Base-by-base conservation (phyloP, 35 echinoderm and acorn worm species). In the Ophioderma brevispina region DNA sequence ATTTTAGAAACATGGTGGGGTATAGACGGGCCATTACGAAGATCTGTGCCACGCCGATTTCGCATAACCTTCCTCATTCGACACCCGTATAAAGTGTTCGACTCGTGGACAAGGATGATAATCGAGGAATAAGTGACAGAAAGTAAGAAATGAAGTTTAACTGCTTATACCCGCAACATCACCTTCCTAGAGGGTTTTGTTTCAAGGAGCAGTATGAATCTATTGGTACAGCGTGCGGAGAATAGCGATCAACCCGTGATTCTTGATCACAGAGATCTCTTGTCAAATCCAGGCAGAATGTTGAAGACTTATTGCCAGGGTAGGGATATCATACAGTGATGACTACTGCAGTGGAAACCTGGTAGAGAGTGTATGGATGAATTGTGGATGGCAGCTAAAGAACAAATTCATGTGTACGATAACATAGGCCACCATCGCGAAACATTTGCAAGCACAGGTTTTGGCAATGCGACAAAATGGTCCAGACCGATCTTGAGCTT, bases 191-290 rank as follows among this genome's bases (percentile, higher is more conserved):
- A 30, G 64, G 84, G 0, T 63, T 0, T 63, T 87, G 31, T 39
- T 89, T 32, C 76, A 41, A 59, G 21, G 87, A 89, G 49, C 13
- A 50, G 4, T 46, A 59, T 25, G 39, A n/a, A 89, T 50, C 76
- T 89, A 0, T 89, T 37, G 38, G 25, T 43, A 10, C 77, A 80
- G 38, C 76, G 80, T 37, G 80, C 35, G 38, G 77, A 81, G 39
- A 49, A 80, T 23, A 49, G 35, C 32, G 76, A 52, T 28, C 38
- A 89, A 33, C 87, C 87, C 17, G 87, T 89, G 23, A 75, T 89
- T 37, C 19, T 89, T 5, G 87, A 89, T 75, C 49, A 32, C 49
- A 76, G 80, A 33, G 87, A 89, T 49, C 87, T 89, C 0, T 25
- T 89, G 39, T 21, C 38, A 34, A 38, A 89, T 32, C 76, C 87